These are phyloP conservation scores for Xylocampa areola DNA, from an alignment of 2,888 invertebrate genomes.

Conservation along the genomic window DNA sequence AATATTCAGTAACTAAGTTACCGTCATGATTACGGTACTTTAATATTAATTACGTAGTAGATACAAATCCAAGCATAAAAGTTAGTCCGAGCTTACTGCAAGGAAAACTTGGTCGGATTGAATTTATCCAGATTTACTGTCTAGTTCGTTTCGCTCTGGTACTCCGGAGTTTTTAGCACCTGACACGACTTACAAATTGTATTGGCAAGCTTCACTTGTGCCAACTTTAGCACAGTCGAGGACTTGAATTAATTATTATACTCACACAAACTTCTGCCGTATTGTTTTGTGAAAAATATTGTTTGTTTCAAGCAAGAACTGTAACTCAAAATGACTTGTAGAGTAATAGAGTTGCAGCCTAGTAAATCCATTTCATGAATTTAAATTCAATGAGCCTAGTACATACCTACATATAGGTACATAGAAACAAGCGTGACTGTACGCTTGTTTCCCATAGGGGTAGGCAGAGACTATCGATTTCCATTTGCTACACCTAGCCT, in stretches of 20 bases:
- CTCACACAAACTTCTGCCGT: slow-evolving; percentile 41
- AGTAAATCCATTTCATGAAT: too few relatives aligned
- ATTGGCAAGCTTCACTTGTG: slow-evolving; percentile 71
- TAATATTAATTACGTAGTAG: slow-evolving; percentile 63
- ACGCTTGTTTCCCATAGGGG: too few relatives aligned
- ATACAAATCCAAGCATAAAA: slow-evolving; percentile 69
- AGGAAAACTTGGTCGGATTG: slow-evolving; percentile 75
- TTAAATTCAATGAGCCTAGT: too few relatives aligned
- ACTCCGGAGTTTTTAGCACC: slow-evolving; percentile 79
- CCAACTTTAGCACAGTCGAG: slow-evolving; percentile 60
- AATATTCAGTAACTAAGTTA: slow-evolving; percentile 47
- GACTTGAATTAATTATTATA: slow-evolving; percentile 70
- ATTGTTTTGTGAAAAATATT: slow-evolving; percentile 36
- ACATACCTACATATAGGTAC: too few relatives aligned
- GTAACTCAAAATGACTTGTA: not conserved
- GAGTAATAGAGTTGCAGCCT: too few relatives aligned
- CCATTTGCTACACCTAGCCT: too few relatives aligned
- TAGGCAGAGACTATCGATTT: too few relatives aligned
- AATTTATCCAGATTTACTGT: slow-evolving; percentile 81
- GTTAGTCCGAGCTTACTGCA: slow-evolving; percentile 60
- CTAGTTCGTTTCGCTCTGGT: slow-evolving; percentile 71
- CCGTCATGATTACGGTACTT: slow-evolving; percentile 50
- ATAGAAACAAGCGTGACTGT: too few relatives aligned
- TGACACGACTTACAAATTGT: slow-evolving; percentile 83
- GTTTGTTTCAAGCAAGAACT: not conserved